Base-by-base conservation (phyloP, 2,797 vertebrate species). In the Morelia viridis region DNA sequence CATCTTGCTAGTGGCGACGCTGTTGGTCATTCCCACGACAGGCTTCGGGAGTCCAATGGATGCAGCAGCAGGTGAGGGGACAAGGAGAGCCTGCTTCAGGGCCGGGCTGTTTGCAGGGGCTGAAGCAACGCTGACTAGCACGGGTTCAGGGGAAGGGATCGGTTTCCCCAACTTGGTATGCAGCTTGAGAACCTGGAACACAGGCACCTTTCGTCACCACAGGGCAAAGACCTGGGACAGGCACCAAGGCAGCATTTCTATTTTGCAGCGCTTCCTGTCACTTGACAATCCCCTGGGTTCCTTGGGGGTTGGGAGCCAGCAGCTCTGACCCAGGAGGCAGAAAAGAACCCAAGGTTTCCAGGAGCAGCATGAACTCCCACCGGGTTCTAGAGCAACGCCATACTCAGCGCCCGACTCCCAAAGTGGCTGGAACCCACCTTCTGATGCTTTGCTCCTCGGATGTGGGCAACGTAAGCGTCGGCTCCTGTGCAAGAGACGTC, bases 91-190 rank as follows among this genome's bases (percentile, higher is more conserved):
- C 17, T 94, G 92, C 93, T 97, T 97, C 90, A 97, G 96, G 35
- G 97, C 96, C 53, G 96, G 97, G 0, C 96, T 91, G 24, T 97
- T 96, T 5, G 96, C 97, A 83, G 97, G 65, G 58, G 96, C 96
- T 5, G 97, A 94, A 90, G 97, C 80, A 17, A 97, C 96, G 95
- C 96, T 98, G 68, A 97, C 97, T 26, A 98, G 91, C 56, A 97
- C 96, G 0, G 98, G 98, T 94, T 98, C 98, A 0, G 97, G 96
- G 46, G 98, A 97, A 22, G 98, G 98, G 46, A 98, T 98, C 64
- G 98, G 98, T 94, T 98, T 99, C 35, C 98, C 98, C 83, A 98
- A 96, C 95, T 98, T 98, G 91, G 98, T 97, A 96, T 98, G 98
- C 94, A 98, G 96, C 96, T 98, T 99, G 94, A 98, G 97, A 93